Evolutionary conservation across 2,888 invertebrate species (phyloP).

Genomic region (Amphipyra tragopoginis): DNA sequence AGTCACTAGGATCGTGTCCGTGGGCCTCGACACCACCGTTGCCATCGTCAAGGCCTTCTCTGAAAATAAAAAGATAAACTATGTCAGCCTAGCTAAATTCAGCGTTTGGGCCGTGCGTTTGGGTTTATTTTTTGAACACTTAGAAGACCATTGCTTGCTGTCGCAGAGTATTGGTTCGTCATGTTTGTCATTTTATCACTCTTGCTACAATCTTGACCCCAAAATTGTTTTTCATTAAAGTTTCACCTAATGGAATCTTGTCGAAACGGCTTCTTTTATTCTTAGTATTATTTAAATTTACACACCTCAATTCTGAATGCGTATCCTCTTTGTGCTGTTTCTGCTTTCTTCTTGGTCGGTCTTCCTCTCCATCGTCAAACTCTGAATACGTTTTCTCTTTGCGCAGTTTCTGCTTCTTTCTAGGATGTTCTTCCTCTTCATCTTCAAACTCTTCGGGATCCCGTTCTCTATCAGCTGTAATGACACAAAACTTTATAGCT

Average conservation of each 20-base stretch:
- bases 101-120: no score
- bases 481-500: conserved; percentile 9
- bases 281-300: conserved; percentile 1
- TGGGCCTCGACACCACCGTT: conserved; percentile 83
- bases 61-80: conserved; percentile 53
- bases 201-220: no score
- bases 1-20: conserved; percentile 83
- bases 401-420: conserved; percentile 52
- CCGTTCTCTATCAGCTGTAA: conserved; percentile 63
- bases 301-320: conserved; percentile 79
- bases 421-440: conserved; percentile 53
- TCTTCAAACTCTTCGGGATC: conserved; percentile 62
- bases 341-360: conserved; percentile 53
- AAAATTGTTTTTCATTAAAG: no score
- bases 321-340: conserved; percentile 60
- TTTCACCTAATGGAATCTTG: no score
- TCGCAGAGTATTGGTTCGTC: no score
- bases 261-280: no score
- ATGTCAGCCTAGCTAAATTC: no score
- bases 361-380: conserved; percentile 62
- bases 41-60: conserved; percentile 79
- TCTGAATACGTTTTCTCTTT: conserved; percentile 73
- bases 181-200: no score
- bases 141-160: no score
- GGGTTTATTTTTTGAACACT: not conserved